These are phyloP conservation scores for Ptilonorhynchus violaceus DNA, from an alignment of 2,113 vertebrate genomes.

Conservation along the genomic window DNA sequence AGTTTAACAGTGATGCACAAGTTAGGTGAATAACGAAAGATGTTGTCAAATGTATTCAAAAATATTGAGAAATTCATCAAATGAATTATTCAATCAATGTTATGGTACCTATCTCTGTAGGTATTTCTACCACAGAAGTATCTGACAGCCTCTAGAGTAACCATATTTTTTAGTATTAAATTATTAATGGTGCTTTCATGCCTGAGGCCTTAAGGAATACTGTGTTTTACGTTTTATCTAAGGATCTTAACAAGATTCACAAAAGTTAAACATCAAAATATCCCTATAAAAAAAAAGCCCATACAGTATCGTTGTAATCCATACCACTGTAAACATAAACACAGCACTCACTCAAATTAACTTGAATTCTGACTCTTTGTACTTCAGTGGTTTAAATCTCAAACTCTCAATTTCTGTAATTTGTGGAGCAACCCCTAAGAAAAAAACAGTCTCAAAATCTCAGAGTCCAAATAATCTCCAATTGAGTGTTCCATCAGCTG, in stretches of 20 bases:
- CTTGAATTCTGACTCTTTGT: background rate
- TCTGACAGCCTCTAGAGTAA: background rate
- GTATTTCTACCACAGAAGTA: background rate
- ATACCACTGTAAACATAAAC: background rate
- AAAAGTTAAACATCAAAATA: background rate
- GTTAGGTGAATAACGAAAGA: background rate
- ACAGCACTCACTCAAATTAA: background rate
- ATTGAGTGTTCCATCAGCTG: background rate
- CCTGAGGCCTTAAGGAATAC: background rate
- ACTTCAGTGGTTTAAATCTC: background rate
- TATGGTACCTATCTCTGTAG: background rate
- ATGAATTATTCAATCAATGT: background rate
- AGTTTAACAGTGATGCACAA: background rate
- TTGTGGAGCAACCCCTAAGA: background rate
- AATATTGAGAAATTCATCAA: background rate
- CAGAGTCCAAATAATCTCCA: background rate
- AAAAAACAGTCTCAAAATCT: background rate
- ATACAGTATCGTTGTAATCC: background rate
- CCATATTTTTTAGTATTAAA: background rate
- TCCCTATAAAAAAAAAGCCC: background rate
- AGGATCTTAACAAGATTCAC: background rate
- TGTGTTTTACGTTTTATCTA: background rate
- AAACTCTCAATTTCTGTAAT: background rate
- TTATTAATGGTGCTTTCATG: conserved; percentile 12
- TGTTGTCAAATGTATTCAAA: background rate